Base-by-base conservation (phyloP, 2,113 vertebrate species). In the Trichomycterus rosablanca region DNA sequence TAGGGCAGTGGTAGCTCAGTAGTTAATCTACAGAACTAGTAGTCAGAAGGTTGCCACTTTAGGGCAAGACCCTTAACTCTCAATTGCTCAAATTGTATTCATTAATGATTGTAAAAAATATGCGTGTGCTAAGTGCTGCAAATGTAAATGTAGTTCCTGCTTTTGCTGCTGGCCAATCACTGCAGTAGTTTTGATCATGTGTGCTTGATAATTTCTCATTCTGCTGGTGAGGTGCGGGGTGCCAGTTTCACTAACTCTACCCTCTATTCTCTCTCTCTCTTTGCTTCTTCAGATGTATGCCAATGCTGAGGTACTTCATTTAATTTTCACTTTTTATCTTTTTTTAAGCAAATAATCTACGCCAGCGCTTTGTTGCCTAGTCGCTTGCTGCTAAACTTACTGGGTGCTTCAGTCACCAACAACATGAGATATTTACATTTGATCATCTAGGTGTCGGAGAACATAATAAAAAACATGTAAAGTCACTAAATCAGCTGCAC, bases 291-390 rank as follows among this genome's bases (percentile, higher is more conserved):
- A 89, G 88, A 89, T 89, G 84, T 88, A 64, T 89, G 86, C 88
- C 83, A 89, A 89, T 89, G 85, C 84, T 77, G 88, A 89, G 88
- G 88, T 89, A 89, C 86, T 89, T 89, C 79, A 81, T 76, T 68
- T 65, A 59, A 24, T 46, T 66, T 77, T 72, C 43, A 67, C 54
- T 74, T 71, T 72, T 75, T 23, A n/a, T n/a, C 53, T 35, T 75
- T 30, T 73, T 77, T 51, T 49, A 63, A 59, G 65, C 74, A 65
- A 80, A 74, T 81, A 67, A 81, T 80, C 78, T 69, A 64, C 66
- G 76, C 44, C 40, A 61, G 35, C 74, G 78, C 80, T 79, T 72
- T 8, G 43, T 76, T 76, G 74, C 75, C 63, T 81, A 63, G 75
- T 75, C 76, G 72, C 84, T 81, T 77, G 62, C 43, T 80, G 68